Evolutionary conservation across 2,888 invertebrate genomes (phyloP), one percentile per base, ranked within the genome.

Genomic region (Zaprionus lineosus): DNA sequence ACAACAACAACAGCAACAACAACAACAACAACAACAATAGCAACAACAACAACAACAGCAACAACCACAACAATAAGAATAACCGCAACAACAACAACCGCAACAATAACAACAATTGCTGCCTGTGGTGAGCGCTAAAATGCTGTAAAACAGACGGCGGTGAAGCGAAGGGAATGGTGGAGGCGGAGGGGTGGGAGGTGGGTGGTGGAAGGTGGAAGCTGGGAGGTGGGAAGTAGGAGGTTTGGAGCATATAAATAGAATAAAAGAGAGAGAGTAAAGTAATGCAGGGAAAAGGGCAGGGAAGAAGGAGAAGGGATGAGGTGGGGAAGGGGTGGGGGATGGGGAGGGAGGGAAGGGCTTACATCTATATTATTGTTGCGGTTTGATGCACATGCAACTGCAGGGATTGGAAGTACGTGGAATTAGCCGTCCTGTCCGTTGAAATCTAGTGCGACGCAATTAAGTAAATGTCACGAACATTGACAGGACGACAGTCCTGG

Each of bases 81-180:
- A 39, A 14, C 34, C 39, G 15, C 9, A 26, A 29, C 28, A 53
- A n/a, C 40, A 41, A 12, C 33, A 33, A 9, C 21, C 16, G 14
- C 16, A 44, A 12, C 16, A 44, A 31, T 19, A 33, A 46, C 24
- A 43, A 57, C 61, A 65, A 53, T 56, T 69, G 69, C 50, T 64
- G 68, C 44, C 47, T 58, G 39, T 47, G 50, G 44, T 51, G 52
- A 51, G 69, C 52, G 65, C 56, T 61, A 48, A 68, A 64, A 64
- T 51, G 50, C 44, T 50, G 36, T 39, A 28, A 50, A 44, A 48
- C 34, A 3, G 5, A 24, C 7, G 21, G 21, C 21, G 7, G 21
- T 21, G 21, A 40, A 12, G 29, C 12, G 2, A 53, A 53, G 3
- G 11, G 8, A 11, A 19, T n/a, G 9, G 12, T 4, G 29, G 6